Base-by-base conservation (phyloP, 2,888 invertebrate species). In the Brachypalpus laphriformis region DNA sequence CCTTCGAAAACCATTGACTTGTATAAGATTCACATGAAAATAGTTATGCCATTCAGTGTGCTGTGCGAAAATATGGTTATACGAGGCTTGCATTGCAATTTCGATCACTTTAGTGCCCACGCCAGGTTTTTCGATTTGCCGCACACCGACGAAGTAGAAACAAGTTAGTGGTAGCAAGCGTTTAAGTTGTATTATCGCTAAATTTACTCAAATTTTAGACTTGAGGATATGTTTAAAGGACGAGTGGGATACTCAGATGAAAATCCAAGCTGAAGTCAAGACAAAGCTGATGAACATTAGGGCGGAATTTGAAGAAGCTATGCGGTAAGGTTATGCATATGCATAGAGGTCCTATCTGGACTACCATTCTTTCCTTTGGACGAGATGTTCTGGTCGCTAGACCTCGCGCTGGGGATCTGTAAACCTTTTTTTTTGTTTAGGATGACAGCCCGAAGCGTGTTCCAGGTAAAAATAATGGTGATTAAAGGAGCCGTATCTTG, bases 71-170 rank as follows among this genome's bases (percentile, higher is more conserved):
- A 90, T 28, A 87, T 91, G 14, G 88, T 89, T 0, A 49, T 91
- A 45, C 88, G 91, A 2, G 89, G 88, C 6, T 40, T 91, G 1
- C 90, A 90, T 59, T 87, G 87, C 0, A 77, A 85, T 2, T 91
- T 90, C 16, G 91, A 91, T 83, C 88, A 88, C 40, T 81, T 89
- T 1, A 89, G 90, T 57, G 88, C 89, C n/a, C 87, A 87, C 34
- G 89, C 88, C 0, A 89, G 89, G 34, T 66, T 87, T 18, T 76
- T 87, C 2, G 3, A 85, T 0, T 34, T 88, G n/a, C 37, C 59
- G 9, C 18, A 45, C 3, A 14, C 57, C 0, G n/a, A 20, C 0
- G 59, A 78, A 9, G 77, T 77, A 3, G 66, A 88, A 1, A 16
- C 68, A 61, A 81, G 87, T 87, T 54, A 51, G 28, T 34, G 14